phyloP scores from a whole-genome alignment of 2,797 vertebrate genomes.

The Pseudochirops corinnae region DNA sequence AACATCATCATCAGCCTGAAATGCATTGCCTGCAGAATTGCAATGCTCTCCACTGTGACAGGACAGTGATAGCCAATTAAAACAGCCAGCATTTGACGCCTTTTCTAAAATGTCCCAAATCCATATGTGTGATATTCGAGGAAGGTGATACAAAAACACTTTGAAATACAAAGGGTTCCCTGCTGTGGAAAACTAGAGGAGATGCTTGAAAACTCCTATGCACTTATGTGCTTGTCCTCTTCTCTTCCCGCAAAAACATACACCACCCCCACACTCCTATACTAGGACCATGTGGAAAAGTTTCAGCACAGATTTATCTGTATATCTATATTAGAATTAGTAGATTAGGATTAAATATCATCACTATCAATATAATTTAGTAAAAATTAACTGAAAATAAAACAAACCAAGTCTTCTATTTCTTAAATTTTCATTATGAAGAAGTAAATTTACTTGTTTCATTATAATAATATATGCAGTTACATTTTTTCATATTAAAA shows the following conservation, averaged over 20 bases:
- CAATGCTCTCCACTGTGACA: background rate
- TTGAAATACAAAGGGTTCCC: slow-evolving; percentile 41
- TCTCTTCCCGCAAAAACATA: background rate
- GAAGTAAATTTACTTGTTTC: background rate
- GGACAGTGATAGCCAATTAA: slow-evolving; percentile 12
- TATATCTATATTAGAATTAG: background rate
- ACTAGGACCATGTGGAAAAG: background rate
- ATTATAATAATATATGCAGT: background rate
- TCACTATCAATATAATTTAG: background rate
- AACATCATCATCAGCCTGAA: slow-evolving; percentile 31
- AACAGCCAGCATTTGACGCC: slow-evolving; percentile 20
- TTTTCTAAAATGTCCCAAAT: slow-evolving; percentile 42
- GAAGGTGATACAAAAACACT: slow-evolving; percentile 8
- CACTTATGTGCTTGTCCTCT: background rate
- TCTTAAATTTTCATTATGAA: background rate
- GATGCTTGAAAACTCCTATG: background rate
- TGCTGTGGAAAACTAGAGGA: background rate
- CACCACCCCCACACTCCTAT: background rate
- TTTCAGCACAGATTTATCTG: slow-evolving; percentile 21
- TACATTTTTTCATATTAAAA: background rate
- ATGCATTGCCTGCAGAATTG: slow-evolving; percentile 38
- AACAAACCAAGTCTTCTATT: background rate
- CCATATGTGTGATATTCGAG: background rate
- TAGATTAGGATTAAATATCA: background rate
- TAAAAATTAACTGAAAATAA: background rate